Conservation (phyloP, 2,113 vertebrate species). For the Arenaria interpres region DNA sequence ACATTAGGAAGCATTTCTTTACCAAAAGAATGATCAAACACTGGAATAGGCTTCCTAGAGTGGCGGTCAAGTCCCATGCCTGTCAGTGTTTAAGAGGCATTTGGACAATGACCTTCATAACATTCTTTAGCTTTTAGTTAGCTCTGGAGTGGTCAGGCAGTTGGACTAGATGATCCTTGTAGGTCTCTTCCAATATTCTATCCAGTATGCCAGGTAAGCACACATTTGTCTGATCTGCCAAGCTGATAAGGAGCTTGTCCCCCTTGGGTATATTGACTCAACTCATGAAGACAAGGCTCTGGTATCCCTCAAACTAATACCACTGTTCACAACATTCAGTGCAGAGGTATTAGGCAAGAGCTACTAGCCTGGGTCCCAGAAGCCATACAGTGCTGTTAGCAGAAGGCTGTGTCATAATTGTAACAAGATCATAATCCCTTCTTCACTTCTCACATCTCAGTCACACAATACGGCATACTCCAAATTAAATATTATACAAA, state of each 20-base stretch:
- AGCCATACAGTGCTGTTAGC: background rate
- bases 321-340: background rate
- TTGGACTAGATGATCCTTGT: background rate
- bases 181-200: background rate
- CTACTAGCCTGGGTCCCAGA: background rate
- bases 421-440: background rate
- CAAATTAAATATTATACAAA: background rate
- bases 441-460: background rate
- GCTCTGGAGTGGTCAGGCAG: background rate
- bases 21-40: fast-evolving
- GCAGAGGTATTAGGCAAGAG: background rate
- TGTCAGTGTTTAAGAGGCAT: background rate
- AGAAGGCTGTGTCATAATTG: background rate
- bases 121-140: background rate
- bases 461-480: background rate
- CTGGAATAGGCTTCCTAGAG: background rate
- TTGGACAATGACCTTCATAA: background rate
- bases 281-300: background rate
- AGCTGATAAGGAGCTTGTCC: background rate
- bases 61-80: fast-evolving
- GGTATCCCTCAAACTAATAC: background rate
- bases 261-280: background rate
- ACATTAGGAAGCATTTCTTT: background rate
- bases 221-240: background rate
- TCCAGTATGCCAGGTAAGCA: background rate